Percentiles rank a stretch among this genome's conserved stretches.
phyloP scores from a whole-genome alignment of 2,888 invertebrate genomes.

The Camptogramma bilineatum region DNA sequence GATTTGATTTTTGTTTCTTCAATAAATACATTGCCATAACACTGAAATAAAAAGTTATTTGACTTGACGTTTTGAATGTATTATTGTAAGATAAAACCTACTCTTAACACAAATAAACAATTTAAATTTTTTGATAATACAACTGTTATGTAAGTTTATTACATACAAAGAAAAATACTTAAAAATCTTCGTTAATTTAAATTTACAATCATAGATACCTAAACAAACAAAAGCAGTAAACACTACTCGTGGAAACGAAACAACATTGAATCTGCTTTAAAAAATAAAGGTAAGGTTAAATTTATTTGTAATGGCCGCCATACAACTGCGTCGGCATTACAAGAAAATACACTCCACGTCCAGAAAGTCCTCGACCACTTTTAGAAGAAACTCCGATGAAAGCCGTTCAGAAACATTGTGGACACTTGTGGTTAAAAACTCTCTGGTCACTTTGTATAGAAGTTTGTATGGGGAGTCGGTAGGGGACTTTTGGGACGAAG shows the following conservation, averaged over 20 bases:
- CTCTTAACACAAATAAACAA: too few relatives aligned
- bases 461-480: constrained; percentile 49
- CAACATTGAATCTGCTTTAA: constrained; percentile 64
- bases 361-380: constrained; percentile 56
- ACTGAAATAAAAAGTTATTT: too few relatives aligned
- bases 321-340: constrained; percentile 68
- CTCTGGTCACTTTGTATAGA: constrained; percentile 35
- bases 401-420: constrained; percentile 50
- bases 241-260: constrained; percentile 49
- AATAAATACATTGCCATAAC: too few relatives aligned
- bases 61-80: too few relatives aligned
- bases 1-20: too few relatives aligned
- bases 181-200: constrained; percentile 27
- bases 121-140: too few relatives aligned
- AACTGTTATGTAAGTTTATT: background rate
- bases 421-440: constrained; percentile 54
- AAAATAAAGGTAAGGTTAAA: constrained; percentile 70
- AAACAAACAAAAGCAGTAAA: constrained; percentile 48
- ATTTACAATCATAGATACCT: constrained; percentile 19
- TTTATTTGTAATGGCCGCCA: constrained; percentile 78
- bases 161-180: background rate
- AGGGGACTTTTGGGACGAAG: constrained; percentile 66
- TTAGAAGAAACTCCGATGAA: constrained; percentile 47
- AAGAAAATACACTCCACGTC: constrained; percentile 72
- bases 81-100: too few relatives aligned